Percentiles rank a stretch among this genome's conserved stretches.
Conservation (phyloP, 2,888 invertebrate species). For the Suillia variegata region DNA sequence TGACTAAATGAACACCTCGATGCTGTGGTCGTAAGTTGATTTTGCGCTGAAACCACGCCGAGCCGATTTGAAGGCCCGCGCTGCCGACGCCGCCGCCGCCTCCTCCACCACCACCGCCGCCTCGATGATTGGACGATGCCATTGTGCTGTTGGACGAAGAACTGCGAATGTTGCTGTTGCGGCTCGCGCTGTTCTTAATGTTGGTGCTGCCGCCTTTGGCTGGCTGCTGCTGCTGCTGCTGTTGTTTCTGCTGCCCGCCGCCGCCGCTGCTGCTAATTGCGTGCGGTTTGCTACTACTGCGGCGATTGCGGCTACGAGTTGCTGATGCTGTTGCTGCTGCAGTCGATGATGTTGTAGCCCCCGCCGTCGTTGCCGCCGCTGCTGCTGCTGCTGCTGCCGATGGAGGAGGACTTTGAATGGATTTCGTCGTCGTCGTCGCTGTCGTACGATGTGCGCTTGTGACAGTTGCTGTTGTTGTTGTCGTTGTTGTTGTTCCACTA, state of each 20-base stretch:
- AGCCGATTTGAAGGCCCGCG: constrained; percentile 90
- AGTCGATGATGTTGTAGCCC: constrained; percentile 31
- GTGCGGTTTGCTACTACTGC: constrained; percentile 42
- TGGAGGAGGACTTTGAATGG: constrained; percentile 46
- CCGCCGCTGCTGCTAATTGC: constrained; percentile 52
- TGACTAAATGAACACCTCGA: constrained; percentile 95
- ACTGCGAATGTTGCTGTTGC: constrained; percentile 61
- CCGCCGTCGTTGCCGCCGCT: constrained; percentile 22
- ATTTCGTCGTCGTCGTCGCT: constrained; percentile 46
- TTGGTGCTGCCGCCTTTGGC: constrained; percentile 35
- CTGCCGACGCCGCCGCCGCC: constrained; percentile 46
- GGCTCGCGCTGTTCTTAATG: constrained; percentile 58
- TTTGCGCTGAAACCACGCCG: constrained; percentile 98
- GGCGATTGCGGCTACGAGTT: constrained; percentile 33
- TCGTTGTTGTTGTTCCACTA: not conserved
- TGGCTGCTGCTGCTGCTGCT: constrained; percentile 33
- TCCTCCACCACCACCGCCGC: constrained; percentile 46
- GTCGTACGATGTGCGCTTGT: constrained; percentile 21
- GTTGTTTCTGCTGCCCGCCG: no score
- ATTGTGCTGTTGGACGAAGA: constrained; percentile 62
- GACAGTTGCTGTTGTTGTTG: constrained; percentile 1
- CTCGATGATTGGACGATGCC: constrained; percentile 62
- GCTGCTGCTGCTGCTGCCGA: constrained; percentile 47
- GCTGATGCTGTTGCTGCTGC: constrained; percentile 23
- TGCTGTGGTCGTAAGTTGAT: constrained; percentile 95